Percentiles rank a stretch among this genome's conserved stretches.
phyloP scores from a whole-genome alignment of 2,113 vertebrate genomes.

The Proteles cristata region DNA sequence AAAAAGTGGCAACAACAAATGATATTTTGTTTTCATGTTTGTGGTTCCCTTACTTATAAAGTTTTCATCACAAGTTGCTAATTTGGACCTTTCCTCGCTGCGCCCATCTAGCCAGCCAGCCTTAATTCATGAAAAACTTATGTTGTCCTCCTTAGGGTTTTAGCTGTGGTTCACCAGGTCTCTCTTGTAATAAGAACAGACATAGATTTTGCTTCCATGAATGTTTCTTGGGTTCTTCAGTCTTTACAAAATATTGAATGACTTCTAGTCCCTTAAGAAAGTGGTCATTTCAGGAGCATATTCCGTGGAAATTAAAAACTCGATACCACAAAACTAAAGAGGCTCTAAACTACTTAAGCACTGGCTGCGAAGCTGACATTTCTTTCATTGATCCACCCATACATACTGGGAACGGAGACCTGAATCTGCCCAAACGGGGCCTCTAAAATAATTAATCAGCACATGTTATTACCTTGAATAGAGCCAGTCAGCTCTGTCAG shows the following conservation, averaged over 20 bases:
- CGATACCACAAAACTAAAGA: neutral
- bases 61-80: slow-evolving; percentile 21
- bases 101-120: neutral
- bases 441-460: slow-evolving; percentile 88
- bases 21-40: neutral
- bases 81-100: neutral
- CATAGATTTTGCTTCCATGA: slow-evolving; percentile 74
- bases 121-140: slow-evolving; percentile 60
- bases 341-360: slow-evolving; percentile 18
- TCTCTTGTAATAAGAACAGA: slow-evolving; percentile 71
- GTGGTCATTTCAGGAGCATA: slow-evolving; percentile 63
- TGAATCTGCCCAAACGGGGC: slow-evolving; percentile 86
- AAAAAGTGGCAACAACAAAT: neutral
- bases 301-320: slow-evolving; percentile 66
- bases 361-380: slow-evolving; percentile 81
- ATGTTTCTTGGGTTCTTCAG: slow-evolving; percentile 76
- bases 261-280: slow-evolving; percentile 73
- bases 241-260: slow-evolving; percentile 76
- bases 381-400: slow-evolving; percentile 83
- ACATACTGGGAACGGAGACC: slow-evolving; percentile 88
- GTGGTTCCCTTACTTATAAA: neutral
- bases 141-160: slow-evolving; percentile 59
- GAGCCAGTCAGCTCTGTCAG: slow-evolving; percentile 81
- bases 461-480: slow-evolving; percentile 83
- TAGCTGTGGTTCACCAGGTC: slow-evolving; percentile 70